Base-by-base conservation (phyloP, 1,140 invertebrate species). In the Polyergus mexicanus region DNA sequence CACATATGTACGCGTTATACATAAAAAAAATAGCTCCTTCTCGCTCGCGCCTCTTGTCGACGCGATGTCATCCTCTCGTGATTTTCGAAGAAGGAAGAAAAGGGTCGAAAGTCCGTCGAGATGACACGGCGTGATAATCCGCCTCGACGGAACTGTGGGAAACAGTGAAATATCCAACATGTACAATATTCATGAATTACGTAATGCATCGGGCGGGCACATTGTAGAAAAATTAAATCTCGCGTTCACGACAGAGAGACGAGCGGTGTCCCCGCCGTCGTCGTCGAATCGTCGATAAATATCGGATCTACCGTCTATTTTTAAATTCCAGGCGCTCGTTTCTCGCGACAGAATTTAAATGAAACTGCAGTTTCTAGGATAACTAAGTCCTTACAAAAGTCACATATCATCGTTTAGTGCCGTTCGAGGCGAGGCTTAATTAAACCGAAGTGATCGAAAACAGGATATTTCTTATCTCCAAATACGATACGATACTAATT, bases 141-240 rank as follows among this genome's bases (percentile, higher is more conserved):
- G 51, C 16, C 32, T 10, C 76, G 28, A 60, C 8, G 38, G 54
- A 75, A 86, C 84, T 88, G 89, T 84, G 90, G 76, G 89, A 89
- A 90, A 88, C 54, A 65, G 78, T 84, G 75, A 88, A 86, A 85
- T 88, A 54, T 35, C 54, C 38, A 38, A 76, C 22, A 32, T 32
- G 72, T 47, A 44, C 54, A 58, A 80, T 90, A 90, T 90, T 86
- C 89, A 85, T 41, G 84, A 75, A 86, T 90, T 76, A 80, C 89
- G 78, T 84, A 90, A 84, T 51, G 3, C 38, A 32, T 19, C 38
- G 28, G 71, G 44, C n/a, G n/a, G 22, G 62, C 44, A 62, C 47
- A 60, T 86, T 86, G 71, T 88, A 83, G 77, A 89, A 89, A 89
- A 89, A 89, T 88, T 86, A 89, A 89, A 89, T 32, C 76, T 65